Conservation (phyloP, 2,888 invertebrate genomes). For the Ypsolopha sequella region DNA sequence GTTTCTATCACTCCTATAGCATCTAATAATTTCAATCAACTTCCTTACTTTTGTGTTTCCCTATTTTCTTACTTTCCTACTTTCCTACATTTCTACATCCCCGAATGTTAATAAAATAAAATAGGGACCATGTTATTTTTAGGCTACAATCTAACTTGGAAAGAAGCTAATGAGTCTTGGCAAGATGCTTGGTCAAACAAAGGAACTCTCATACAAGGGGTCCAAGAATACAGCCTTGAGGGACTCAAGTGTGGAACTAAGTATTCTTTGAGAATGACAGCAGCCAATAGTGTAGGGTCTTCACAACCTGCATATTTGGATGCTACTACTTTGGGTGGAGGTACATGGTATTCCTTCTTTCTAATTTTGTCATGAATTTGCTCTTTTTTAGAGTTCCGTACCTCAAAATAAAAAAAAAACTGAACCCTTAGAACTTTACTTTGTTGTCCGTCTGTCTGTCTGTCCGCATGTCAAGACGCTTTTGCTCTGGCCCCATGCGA, state of each 20-base stretch:
- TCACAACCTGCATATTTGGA: slow-evolving; percentile 76
- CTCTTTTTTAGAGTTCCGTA: too few relatives aligned
- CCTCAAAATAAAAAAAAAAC: too few relatives aligned
- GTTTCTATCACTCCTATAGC: background rate
- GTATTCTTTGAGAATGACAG: slow-evolving; percentile 84
- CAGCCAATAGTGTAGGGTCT: slow-evolving; percentile 84
- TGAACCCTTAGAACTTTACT: too few relatives aligned
- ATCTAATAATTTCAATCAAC: background rate
- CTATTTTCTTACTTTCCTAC: background rate
- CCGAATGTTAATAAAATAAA: background rate
- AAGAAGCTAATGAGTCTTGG: slow-evolving; percentile 55
- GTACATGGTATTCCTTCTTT: slow-evolving; percentile 26
- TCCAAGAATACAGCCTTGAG: slow-evolving; percentile 73
- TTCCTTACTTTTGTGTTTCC: background rate
- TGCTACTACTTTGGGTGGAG: slow-evolving; percentile 71
- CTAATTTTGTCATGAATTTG: too few relatives aligned
- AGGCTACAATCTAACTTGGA: slow-evolving; percentile 65
- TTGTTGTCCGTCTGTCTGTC: too few relatives aligned
- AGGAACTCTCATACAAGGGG: slow-evolving; percentile 68
- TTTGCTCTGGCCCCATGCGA: too few relatives aligned
- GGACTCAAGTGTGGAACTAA: slow-evolving; percentile 86
- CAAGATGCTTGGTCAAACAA: slow-evolving; percentile 74
- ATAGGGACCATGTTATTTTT: slow-evolving; percentile 10
- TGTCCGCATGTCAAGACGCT: too few relatives aligned
- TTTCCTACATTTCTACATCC: background rate